A percentile compares a stretch with the other conserved stretches of the same genome.
phyloP scores from a whole-genome alignment of 2,113 vertebrate genomes.

The Malurus elegans region DNA sequence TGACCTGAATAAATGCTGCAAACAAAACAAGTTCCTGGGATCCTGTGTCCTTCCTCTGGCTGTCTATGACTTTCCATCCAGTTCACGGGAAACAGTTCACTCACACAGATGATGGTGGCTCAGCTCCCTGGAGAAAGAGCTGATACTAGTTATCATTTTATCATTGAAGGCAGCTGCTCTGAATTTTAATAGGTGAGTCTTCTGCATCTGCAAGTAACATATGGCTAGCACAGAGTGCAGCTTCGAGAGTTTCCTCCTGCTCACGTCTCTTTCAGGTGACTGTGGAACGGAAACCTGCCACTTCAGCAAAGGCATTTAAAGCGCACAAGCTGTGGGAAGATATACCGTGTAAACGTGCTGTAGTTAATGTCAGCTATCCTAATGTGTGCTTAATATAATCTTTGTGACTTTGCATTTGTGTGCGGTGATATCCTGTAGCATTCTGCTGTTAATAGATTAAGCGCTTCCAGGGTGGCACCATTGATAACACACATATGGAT shows the following conservation, averaged over 20 bases:
- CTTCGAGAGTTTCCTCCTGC: not conserved
- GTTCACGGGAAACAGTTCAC: not conserved
- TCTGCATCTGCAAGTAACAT: slow-evolving; percentile 50
- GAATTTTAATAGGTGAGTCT: slow-evolving; percentile 46
- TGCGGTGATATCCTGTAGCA: not conserved
- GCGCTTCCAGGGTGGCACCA: not conserved
- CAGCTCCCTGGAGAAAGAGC: not conserved
- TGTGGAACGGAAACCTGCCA: not conserved
- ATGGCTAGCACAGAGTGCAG: slow-evolving; percentile 25
- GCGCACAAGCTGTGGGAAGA: not conserved
- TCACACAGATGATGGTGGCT: not conserved
- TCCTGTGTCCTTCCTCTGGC: not conserved
- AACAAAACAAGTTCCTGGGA: not conserved
- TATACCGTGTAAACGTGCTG: not conserved
- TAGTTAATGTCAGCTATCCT: not conserved
- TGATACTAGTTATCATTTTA: slow-evolving; percentile 34
- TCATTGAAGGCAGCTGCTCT: slow-evolving; percentile 42
- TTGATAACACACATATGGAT: not conserved
- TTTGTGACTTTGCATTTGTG: not conserved
- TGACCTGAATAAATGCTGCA: not conserved
- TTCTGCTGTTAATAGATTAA: not conserved
- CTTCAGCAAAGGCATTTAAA: slow-evolving; percentile 9
- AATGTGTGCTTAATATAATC: not conserved
- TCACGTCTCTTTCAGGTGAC: not conserved
- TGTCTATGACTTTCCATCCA: not conserved